phyloP scores from a whole-genome alignment of 92 coral and sea anemone species.

The Phenganax stokvisi region DNA sequence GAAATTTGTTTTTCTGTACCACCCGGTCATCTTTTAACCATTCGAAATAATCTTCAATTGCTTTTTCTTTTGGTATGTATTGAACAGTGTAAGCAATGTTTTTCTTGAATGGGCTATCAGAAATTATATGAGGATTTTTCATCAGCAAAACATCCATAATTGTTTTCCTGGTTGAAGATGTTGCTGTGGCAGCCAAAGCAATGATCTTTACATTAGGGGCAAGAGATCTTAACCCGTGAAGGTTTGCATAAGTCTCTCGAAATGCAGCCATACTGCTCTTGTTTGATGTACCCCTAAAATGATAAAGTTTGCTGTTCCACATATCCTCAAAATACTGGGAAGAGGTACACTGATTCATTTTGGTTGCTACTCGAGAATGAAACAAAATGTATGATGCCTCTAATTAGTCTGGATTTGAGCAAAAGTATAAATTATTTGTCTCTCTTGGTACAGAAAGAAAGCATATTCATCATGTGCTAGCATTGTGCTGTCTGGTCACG shows the following conservation, averaged over 20 bases:
- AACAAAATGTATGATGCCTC: too few species aligned
- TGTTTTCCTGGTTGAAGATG: constrained; percentile 39
- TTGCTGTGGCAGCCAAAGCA: constrained; percentile 59
- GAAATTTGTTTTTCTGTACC: constrained; percentile 12
- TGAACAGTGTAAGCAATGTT: constrained; percentile 51
- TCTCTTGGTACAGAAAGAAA: too few species aligned
- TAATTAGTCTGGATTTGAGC: too few species aligned
- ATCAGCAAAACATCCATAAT: constrained; percentile 51
- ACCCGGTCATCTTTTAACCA: constrained; percentile 54
- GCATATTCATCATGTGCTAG: too few species aligned
- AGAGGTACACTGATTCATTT: too few species aligned
- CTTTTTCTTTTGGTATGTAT: constrained; percentile 46
- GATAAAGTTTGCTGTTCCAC: too few species aligned
- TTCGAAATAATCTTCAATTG: constrained; percentile 44
- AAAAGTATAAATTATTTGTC: too few species aligned
- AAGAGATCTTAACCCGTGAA: constrained; percentile 54
- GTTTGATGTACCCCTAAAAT: constrained; percentile 58
- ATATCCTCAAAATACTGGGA: too few species aligned
- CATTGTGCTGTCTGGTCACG: too few species aligned
- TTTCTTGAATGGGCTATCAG: constrained; percentile 52
- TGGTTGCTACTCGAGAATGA: too few species aligned
- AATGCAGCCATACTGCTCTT: constrained; percentile 50
- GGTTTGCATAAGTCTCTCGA: constrained; percentile 45
- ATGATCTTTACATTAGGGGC: constrained; percentile 45
- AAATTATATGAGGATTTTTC: constrained; percentile 48